A percentile compares a stretch with the other conserved stretches of the same genome.
Evolutionary conservation across 2,888 invertebrate genomes (phyloP).

Genomic region (Pseudanteris insignis): DNA sequence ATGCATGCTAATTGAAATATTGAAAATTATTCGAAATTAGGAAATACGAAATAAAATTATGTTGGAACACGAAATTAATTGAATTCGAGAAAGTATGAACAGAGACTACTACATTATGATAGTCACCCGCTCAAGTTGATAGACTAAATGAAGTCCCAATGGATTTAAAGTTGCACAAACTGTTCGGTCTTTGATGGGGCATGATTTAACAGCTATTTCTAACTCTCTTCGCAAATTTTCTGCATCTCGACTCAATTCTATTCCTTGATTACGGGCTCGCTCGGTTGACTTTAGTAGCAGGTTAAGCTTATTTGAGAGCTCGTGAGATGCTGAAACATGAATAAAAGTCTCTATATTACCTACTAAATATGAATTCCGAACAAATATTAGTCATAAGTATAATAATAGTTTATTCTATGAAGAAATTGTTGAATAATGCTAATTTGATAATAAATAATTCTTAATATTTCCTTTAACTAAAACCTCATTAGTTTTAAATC

Average conservation of each 20-base stretch:
- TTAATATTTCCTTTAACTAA: too few species aligned
- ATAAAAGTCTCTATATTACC: constrained; percentile 4
- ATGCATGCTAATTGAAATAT: too few species aligned
- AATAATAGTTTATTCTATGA: too few species aligned
- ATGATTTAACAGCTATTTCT: constrained; percentile 73
- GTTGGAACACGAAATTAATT: constrained; percentile 18
- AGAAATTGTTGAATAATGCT: too few species aligned
- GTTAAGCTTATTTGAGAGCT: constrained; percentile 70
- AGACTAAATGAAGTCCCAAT: constrained; percentile 74
- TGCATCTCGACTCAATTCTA: constrained; percentile 71
- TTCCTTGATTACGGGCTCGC: constrained; percentile 69
- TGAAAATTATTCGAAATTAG: too few species aligned
- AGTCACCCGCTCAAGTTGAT: constrained; percentile 72
- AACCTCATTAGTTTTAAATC: too few species aligned
- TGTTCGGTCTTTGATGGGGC: constrained; percentile 75
- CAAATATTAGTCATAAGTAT: too few species aligned
- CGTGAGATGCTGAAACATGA: constrained; percentile 69
- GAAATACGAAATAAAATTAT: too few species aligned
- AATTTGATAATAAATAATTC: too few species aligned
- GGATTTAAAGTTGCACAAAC: constrained; percentile 81
- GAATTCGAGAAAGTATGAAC: too few species aligned
- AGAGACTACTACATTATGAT: constrained; percentile 39
- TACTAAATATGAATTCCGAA: too few species aligned
- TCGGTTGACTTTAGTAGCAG: constrained; percentile 70
- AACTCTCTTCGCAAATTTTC: constrained; percentile 72